phyloP scores from a whole-genome alignment of 2,113 vertebrate genomes.

The Alces alces region DNA sequence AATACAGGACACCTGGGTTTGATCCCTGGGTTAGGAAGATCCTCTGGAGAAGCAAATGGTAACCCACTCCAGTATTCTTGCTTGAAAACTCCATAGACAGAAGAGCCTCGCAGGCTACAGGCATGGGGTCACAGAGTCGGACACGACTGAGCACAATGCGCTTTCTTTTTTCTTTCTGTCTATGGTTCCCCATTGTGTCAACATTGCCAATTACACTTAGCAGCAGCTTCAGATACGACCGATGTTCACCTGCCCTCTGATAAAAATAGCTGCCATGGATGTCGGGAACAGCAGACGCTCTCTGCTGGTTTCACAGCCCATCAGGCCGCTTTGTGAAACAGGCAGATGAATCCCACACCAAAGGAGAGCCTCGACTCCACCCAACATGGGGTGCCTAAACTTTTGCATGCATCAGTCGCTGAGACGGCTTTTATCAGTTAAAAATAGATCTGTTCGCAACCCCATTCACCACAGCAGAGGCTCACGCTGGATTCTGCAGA shows the following conservation, averaged over 20 bases:
- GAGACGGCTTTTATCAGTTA: background rate
- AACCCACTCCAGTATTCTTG: background rate
- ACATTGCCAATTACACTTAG: background rate
- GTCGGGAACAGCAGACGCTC: background rate
- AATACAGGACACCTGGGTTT: background rate
- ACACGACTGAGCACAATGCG: background rate
- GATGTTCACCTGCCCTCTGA: background rate
- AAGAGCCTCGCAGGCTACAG: background rate
- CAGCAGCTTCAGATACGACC: background rate
- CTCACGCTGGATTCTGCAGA: background rate
- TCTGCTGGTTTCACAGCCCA: background rate
- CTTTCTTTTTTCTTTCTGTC: background rate
- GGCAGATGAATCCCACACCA: constrained; percentile 1
- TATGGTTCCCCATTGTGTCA: background rate
- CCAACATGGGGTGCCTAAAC: background rate
- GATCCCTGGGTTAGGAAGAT: background rate
- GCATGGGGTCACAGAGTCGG: background rate
- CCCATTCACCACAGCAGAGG: background rate
- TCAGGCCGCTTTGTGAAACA: background rate
- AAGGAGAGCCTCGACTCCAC: background rate
- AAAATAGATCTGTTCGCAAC: constrained; percentile 20
- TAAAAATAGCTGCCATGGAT: constrained; percentile 37
- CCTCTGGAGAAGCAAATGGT: background rate
- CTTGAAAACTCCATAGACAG: background rate
- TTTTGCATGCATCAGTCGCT: background rate